Base-by-base conservation (phyloP, 2,888 invertebrate species). In the Drosophila nr. perissopoda region DNA sequence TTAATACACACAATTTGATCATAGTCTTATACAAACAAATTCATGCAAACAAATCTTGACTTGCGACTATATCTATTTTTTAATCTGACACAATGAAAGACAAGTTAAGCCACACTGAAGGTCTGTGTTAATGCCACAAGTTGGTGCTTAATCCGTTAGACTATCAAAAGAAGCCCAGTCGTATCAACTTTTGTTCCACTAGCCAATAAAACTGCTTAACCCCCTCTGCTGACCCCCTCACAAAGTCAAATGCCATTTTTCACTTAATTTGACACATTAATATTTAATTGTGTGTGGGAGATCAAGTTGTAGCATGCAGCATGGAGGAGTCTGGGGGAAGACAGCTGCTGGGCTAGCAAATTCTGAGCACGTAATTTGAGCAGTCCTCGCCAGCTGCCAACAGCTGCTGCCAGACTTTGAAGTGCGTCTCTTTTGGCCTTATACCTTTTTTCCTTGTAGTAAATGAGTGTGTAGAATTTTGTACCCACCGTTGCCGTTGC, bases 221-320 rank as follows among this genome's bases (percentile, higher is more conserved):
- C 16, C 18, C 5, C 25, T 25, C 34, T 10, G 27, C 33, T 34
- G 10, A 45, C 21, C 4, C 5, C 2, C 31, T 25, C 8, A 6
- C 31, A 51, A 51, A 62, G 42, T 56, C 53, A 75, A 72, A 60
- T 69, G 57, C 59, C 69, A 73, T 82, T 88, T 90, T 90, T 88
- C 90, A 89, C 87, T 78, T 88, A 87, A 89, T 87, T 83, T 87
- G 71, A 58, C 76, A 76, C 89, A 83, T 90, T 87, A 80, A 87
- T 90, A 89, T 87, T 90, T 90, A 89, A 89, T 83, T 89, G 78
- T 82, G 73, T 70, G 70, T 64, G 61, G 25, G n/a, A 31, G 52
- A 52, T 33, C 33, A 33, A 45, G 16, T 45, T 53, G 21, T 21
- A 34, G 21, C 10, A 45, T 52, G 21, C 31, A 8, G 21, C 45